Base-by-base conservation (phyloP, 1,140 invertebrate species). In the Drosophila funebris region DNA sequence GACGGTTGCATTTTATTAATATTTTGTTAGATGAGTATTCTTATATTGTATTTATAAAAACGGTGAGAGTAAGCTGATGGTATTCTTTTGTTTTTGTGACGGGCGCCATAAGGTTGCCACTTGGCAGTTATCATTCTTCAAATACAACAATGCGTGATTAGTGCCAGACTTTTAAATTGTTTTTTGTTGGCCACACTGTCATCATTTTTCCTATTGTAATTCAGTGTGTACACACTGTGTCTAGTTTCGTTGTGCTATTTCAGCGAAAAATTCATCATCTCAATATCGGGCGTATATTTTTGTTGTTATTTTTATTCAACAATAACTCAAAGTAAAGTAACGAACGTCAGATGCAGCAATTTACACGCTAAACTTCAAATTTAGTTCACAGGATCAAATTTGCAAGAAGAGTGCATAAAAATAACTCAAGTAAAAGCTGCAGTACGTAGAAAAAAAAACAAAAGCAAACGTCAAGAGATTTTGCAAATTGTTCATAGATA, bases 231-330 rank as follows among this genome's bases (percentile, higher is more conserved):
- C 66, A 73, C 71, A 73, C 56, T 73, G 56, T 58, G 41, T 50
- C 14, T 41, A 54, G 70, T 68, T 61, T 73, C 64, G 70, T 69
- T 67, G 69, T 57, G 56, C 63, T 60, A 46, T 67, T 73, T 68
- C 41, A 73, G 70, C 70, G 70, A 73, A 73, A 70, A 69, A 73
- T 73, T 73, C 66, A 73, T 73, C 71, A 73, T 73, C 71, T 67
- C 22, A 58, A 37, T 72, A 67, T 73, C 66, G 71, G 71, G 57
- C 64, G 70, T 61, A 69, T 37, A 68, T 60, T 73, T 68, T 73
- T 73, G 64, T 73, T 73, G 41, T 73, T 73, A 73, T 73, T 73
- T 50, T 56, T 29, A 69, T 62, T 57, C 24, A 73, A 69, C 41
- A 61, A 73, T 56, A 73, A 54, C 50, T 54, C 8, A 56, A 62